Percentiles rank a stretch among this genome's conserved stretches.
phyloP scores from a whole-genome alignment of 2,797 vertebrate genomes.

The Pogoniulus pusillus region DNA sequence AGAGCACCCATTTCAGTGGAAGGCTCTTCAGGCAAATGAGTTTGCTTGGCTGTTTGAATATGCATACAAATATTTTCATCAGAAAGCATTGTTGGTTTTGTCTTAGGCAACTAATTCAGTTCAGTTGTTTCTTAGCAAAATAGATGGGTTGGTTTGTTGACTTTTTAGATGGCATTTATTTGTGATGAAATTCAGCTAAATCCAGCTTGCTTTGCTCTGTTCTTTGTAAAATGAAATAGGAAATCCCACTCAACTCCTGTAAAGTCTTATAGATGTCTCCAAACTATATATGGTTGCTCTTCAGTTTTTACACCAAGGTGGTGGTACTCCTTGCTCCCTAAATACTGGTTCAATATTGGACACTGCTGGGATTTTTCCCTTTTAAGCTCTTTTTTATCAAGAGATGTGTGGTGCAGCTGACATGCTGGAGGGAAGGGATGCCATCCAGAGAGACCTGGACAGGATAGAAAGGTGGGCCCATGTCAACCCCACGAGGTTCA shows the following conservation, averaged over 20 bases:
- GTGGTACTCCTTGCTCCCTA: neutral
- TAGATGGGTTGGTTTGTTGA: neutral
- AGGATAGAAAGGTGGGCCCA: too few species aligned
- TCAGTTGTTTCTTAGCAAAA: neutral
- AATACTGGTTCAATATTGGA: neutral
- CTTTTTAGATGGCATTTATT: neutral
- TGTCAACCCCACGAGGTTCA: too few species aligned
- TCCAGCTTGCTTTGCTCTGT: neutral
- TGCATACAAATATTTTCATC: neutral
- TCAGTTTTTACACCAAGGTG: neutral
- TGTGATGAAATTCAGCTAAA: neutral
- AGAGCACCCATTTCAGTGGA: neutral
- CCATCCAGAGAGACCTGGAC: too few species aligned
- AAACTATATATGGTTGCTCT: neutral
- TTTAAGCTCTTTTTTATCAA: neutral
- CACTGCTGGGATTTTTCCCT: neutral
- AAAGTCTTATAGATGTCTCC: neutral
- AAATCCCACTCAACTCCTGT: neutral
- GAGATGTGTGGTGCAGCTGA: too few species aligned
- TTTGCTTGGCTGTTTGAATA: neutral
- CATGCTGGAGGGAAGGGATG: too few species aligned
- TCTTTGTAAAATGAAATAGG: neutral
- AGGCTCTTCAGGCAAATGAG: neutral
- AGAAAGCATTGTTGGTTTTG: neutral
- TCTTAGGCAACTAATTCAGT: neutral